Conservation (phyloP, 2,113 vertebrate species). For the Pterocles gutturalis region DNA sequence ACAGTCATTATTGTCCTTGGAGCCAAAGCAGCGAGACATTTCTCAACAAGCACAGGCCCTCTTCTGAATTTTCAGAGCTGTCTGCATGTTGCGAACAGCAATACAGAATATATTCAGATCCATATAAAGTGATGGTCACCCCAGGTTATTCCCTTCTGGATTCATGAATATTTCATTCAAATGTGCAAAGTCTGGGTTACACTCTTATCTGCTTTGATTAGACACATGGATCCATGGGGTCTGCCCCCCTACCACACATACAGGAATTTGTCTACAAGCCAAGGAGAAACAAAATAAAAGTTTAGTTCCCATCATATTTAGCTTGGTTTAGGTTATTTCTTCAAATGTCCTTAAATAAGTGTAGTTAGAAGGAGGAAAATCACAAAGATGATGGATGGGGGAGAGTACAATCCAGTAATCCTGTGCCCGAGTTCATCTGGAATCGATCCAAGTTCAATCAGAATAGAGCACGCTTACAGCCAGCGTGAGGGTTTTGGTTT, state of each 20-base stretch:
- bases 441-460: not conserved
- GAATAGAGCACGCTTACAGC: not conserved
- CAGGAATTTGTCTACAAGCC: not conserved
- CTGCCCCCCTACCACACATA: not conserved
- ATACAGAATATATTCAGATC: not conserved
- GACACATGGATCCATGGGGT: not conserved
- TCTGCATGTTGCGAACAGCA: not conserved
- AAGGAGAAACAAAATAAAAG: not conserved
- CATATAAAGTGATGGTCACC: not conserved
- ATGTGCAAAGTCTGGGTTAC: constrained; percentile 8
- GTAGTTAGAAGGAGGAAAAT: not conserved
- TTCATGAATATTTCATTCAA: constrained; percentile 23
- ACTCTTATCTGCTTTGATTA: not conserved
- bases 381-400: not conserved
- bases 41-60: not conserved
- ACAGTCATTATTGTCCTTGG: not conserved
- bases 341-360: not conserved
- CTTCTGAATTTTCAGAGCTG: not conserved
- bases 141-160: constrained; percentile 28
- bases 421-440: not conserved
- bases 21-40: not conserved
- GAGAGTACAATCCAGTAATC: not conserved
- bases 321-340: not conserved
- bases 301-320: not conserved
- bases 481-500: not conserved